A percentile compares a stretch with the other conserved stretches of the same genome.
phyloP scores from a whole-genome alignment of 2,888 invertebrate species.

The Dicyrtomina minuta region DNA sequence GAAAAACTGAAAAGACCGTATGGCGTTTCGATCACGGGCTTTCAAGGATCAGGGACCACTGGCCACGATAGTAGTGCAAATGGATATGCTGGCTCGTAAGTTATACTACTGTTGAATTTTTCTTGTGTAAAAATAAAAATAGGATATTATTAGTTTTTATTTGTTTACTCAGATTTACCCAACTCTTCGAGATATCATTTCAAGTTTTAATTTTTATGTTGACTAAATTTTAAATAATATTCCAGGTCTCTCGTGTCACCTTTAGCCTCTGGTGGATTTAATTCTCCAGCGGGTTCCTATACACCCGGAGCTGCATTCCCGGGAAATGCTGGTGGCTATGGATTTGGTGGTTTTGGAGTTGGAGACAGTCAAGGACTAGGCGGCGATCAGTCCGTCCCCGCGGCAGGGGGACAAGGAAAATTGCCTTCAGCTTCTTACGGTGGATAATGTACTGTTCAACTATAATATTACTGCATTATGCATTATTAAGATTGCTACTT shows the following conservation, averaged over 20 bases:
- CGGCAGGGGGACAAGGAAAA: slow-evolving; percentile 50
- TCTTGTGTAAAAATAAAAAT: background rate
- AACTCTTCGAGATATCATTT: no score
- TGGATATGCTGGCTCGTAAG: slow-evolving; percentile 51
- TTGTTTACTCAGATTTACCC: background rate
- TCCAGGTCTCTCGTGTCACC: slow-evolving; percentile 44
- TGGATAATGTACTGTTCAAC: slow-evolving; percentile 19
- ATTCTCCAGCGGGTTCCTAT: slow-evolving; percentile 45
- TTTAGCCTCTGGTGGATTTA: slow-evolving; percentile 47
- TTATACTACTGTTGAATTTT: background rate
- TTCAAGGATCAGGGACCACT: slow-evolving; percentile 35
- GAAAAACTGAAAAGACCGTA: no score
- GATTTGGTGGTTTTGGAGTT: slow-evolving; percentile 48
- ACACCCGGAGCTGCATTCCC: slow-evolving; percentile 41
- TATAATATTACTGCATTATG: background rate
- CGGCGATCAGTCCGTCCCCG: slow-evolving; percentile 40
- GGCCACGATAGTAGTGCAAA: slow-evolving; percentile 47
- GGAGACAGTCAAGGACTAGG: slow-evolving; percentile 39
- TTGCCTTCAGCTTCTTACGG: slow-evolving; percentile 38
- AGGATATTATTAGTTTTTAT: no score
- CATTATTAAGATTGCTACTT: background rate
- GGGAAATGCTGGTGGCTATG: slow-evolving; percentile 42
- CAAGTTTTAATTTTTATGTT: background rate
- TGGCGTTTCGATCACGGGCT: slow-evolving; percentile 37
- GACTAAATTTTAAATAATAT: background rate